These are phyloP conservation scores for Nomada ruficornis DNA, from an alignment of 2,888 invertebrate genomes.

Conservation along the genomic window DNA sequence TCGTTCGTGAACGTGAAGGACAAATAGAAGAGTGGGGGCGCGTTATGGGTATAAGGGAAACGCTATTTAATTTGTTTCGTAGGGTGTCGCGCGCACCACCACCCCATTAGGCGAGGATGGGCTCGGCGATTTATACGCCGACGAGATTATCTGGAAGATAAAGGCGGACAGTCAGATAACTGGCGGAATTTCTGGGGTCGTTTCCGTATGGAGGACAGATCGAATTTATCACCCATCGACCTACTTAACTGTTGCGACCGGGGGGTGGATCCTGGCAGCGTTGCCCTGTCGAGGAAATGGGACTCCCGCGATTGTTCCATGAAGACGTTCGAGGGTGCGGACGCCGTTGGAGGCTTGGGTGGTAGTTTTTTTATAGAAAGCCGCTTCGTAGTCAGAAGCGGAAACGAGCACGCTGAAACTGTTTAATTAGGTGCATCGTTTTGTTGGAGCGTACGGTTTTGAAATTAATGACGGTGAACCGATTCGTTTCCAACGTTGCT, in stretches of 20 bases:
- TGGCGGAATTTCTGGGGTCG: slow-evolving; percentile 60
- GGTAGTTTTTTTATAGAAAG: not conserved
- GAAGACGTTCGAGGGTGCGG: not conserved
- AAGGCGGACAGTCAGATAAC: slow-evolving; percentile 70
- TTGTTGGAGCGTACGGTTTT: too few species aligned
- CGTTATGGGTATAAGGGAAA: slow-evolving; percentile 26
- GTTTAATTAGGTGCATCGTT: too few species aligned
- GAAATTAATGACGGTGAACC: too few species aligned
- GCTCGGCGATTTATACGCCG: slow-evolving; percentile 73
- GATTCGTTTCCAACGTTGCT: too few species aligned
- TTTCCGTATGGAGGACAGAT: slow-evolving; percentile 64
- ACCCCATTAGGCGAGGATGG: slow-evolving; percentile 74
- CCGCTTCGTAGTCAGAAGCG: too few species aligned
- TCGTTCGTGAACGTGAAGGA: not conserved
- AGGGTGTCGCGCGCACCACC: slow-evolving; percentile 65
- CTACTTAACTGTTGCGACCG: slow-evolving; percentile 69
- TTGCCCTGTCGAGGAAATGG: slow-evolving; percentile 31
- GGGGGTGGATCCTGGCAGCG: slow-evolving; percentile 24
- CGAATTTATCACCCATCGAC: slow-evolving; percentile 79
- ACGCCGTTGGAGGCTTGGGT: not conserved
- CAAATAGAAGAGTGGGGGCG: not conserved
- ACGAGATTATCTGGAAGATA: slow-evolving; percentile 77
- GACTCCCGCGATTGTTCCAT: slow-evolving; percentile 68
- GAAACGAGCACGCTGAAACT: too few species aligned
- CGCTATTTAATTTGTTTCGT: slow-evolving; percentile 75